Conservation (phyloP, 1,140 invertebrate genomes). For the Zaprionus africanus region DNA sequence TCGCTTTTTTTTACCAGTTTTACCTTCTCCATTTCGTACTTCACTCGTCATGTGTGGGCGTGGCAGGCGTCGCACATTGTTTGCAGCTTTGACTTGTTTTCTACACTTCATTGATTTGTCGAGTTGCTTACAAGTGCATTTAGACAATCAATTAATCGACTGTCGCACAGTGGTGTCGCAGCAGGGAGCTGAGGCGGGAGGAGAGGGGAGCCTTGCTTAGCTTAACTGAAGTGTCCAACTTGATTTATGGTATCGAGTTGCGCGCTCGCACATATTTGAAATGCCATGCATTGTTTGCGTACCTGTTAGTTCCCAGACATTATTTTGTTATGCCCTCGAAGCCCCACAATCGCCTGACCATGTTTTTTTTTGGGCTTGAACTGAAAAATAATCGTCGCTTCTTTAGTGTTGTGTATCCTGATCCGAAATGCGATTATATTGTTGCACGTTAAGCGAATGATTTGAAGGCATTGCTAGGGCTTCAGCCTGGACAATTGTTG, state of each 20-base stretch:
- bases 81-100: constrained; percentile 62
- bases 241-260: constrained; percentile 77
- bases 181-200: background rate
- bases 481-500: constrained; percentile 17
- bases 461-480: constrained; percentile 37
- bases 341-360: constrained; percentile 40
- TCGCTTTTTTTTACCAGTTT: constrained; percentile 18
- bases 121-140: constrained; percentile 82
- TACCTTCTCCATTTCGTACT: constrained; percentile 42
- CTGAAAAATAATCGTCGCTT: background rate
- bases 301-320: constrained; percentile 23
- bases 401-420: constrained; percentile 13
- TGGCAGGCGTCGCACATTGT: constrained; percentile 43
- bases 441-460: constrained; percentile 38
- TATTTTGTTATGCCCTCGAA: constrained; percentile 48
- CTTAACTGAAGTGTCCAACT: constrained; percentile 55
- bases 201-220: constrained; percentile 16
- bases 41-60: constrained; percentile 36
- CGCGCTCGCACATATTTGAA: constrained; percentile 59
- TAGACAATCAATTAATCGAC: constrained; percentile 83
- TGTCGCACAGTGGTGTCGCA: constrained; percentile 47
- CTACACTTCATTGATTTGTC: constrained; percentile 79
- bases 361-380: constrained; percentile 17
- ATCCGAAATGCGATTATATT: constrained; percentile 62
- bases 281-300: constrained; percentile 35